Evolutionary conservation across 2,113 vertebrate species (phyloP).

Genomic region (Hyla sarda): DNA sequence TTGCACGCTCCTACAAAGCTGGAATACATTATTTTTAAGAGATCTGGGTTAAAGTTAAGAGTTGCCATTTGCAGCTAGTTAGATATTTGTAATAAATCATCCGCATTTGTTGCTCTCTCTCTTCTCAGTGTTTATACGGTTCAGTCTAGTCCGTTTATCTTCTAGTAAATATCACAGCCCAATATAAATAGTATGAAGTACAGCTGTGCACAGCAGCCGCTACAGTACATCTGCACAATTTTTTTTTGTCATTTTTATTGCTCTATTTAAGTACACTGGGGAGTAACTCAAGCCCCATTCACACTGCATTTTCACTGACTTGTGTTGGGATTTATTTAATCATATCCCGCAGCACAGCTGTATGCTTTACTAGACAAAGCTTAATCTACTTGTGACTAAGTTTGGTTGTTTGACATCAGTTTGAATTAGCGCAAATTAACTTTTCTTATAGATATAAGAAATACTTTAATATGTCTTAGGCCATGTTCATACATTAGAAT

Average conservation of each 20-base stretch:
- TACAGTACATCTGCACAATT: neutral
- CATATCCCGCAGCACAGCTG: no score
- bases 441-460: no score
- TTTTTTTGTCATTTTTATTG: neutral
- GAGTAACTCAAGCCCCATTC: no score
- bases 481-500: no score
- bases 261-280: neutral
- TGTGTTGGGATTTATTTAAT: no score
- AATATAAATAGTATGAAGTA: neutral
- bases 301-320: no score
- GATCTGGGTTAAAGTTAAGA: conserved; percentile 2
- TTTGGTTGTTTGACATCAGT: no score
- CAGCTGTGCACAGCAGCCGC: neutral
- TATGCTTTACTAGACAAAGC: no score
- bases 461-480: no score
- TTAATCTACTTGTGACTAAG: no score
- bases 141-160: neutral
- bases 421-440: no score
- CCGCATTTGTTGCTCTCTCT: neutral
- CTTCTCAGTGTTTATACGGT: neutral
- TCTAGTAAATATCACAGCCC: conserved; percentile 3
- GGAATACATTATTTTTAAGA: neutral
- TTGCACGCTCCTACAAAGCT: neutral
- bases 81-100: conserved; percentile 3
- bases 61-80: neutral